Evolutionary conservation across 2,113 vertebrate species (phyloP).

Genomic region (Dascyllus trimaculatus): DNA sequence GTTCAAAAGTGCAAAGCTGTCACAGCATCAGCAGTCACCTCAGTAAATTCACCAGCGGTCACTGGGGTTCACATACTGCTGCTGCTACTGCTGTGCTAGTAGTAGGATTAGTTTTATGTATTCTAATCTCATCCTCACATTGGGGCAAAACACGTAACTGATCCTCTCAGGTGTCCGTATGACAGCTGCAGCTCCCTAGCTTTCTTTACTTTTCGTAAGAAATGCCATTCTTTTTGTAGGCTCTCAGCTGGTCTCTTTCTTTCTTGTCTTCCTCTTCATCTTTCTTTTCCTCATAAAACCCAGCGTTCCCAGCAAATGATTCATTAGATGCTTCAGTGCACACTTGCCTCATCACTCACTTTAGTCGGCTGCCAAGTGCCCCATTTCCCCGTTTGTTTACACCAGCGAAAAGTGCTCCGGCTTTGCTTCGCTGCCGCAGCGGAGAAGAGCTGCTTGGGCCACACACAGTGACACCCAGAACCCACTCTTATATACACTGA

Average conservation of each 20-base stretch:
- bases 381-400: constrained; percentile 82
- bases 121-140: constrained; percentile 49
- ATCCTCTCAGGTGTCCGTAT: constrained; percentile 45
- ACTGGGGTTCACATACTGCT: constrained; percentile 20
- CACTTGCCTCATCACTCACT: constrained; percentile 82
- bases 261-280: constrained; percentile 69
- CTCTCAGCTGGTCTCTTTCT: constrained; percentile 56
- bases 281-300: constrained; percentile 79
- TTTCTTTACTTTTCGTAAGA: constrained; percentile 45
- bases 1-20: constrained; percentile 54
- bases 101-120: constrained; percentile 51
- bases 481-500: constrained; percentile 59
- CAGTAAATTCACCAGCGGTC: constrained; percentile 50
- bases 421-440: constrained; percentile 63
- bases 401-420: constrained; percentile 71
- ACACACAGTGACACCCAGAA: constrained; percentile 78
- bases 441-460: constrained; percentile 66
- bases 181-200: constrained; percentile 50
- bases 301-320: constrained; percentile 78
- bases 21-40: constrained; percentile 62
- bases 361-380: constrained; percentile 79
- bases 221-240: constrained; percentile 29
- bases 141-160: constrained; percentile 13
- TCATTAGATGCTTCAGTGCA: constrained; percentile 82
- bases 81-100: constrained; percentile 34